Evolutionary conservation across 2,797 vertebrate species (phyloP), one percentile per base, ranked within the genome.

Genomic region (Centropyge bicolor): DNA sequence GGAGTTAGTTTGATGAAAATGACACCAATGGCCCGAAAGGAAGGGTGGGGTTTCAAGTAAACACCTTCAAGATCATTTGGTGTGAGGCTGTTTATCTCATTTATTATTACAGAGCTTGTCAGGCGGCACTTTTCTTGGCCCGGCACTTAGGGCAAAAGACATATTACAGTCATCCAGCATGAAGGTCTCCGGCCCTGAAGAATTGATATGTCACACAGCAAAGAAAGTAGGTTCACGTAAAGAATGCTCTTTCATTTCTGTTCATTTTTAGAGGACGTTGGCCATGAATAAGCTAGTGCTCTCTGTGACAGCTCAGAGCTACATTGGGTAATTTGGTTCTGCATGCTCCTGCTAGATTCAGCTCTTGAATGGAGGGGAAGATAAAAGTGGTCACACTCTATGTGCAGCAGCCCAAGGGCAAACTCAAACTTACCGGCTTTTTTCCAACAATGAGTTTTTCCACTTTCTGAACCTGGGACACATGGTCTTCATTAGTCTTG

Each of bases 401-500:
- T 11, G 54, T 45, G 65, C 8, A 52, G 57, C 1, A 41, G 56
- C 78, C 46, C 27, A 70, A 86, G 72, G 71, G 51, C 46, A 66
- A 63, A 49, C 55, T 63, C 36, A 75, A 55, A 94, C 97, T 83
- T 92, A 99, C 98, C 64, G 97, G 98, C 92, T 99, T 99, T 85
- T 99, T 99, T 55, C 98, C 98, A 74, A 99, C 98, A 7, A 99
- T 99, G 87, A 99, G 97, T 80, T 99, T 98, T 87, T 99, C 98
- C 91, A 99, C 98, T 93, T 99, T 99, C 93, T 99, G 98, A 86
- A 99, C 98, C 82, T 99, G 98, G 20, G 98, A 99, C 71, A 99
- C 97, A 0, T 99, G 98, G 93, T 99, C 98, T 93, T 99, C 98
- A 0, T 97, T 99, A 19, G 98, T 99, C 90, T 98, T 99, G 74